Evolutionary conservation across 2,113 vertebrate genomes (phyloP).

Genomic region (Calidris pugnax): DNA sequence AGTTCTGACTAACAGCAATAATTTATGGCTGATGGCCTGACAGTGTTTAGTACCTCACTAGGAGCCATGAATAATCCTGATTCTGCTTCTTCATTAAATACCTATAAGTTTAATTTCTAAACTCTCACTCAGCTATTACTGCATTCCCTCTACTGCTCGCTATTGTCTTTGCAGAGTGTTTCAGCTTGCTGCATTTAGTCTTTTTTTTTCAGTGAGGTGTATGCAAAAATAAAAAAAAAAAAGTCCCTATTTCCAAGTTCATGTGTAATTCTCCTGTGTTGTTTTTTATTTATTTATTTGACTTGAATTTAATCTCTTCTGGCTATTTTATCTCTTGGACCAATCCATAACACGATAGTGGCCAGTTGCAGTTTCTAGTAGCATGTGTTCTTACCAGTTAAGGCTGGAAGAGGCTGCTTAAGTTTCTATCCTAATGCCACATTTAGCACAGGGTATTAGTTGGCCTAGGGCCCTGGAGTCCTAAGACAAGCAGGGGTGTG

Average conservation of each 20-base stretch:
- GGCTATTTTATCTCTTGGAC: not conserved
- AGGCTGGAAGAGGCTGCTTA: not conserved
- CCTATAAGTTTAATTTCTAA: not conserved
- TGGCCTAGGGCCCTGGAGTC: not conserved
- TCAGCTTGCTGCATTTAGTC: not conserved
- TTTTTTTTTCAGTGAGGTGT: not conserved
- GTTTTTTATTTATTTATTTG: not conserved
- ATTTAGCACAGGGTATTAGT: not conserved
- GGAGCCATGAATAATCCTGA: not conserved
- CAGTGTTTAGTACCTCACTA: not conserved
- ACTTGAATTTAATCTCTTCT: not conserved
- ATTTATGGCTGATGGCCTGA: not conserved
- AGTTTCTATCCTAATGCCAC: not conserved
- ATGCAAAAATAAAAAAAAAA: not conserved
- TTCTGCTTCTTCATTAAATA: not conserved
- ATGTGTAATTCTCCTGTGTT: not conserved
- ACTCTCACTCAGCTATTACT: not conserved
- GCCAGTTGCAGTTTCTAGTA: not conserved
- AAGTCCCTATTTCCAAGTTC: not conserved
- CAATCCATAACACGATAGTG: not conserved
- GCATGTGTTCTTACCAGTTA: not conserved
- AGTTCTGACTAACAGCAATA: not conserved
- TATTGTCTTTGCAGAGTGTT: not conserved
- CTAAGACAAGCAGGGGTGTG: not conserved
- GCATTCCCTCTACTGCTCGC: not conserved